phyloP scores from a whole-genome alignment of 2,113 vertebrate species.

The Bujurquina vittata region DNA sequence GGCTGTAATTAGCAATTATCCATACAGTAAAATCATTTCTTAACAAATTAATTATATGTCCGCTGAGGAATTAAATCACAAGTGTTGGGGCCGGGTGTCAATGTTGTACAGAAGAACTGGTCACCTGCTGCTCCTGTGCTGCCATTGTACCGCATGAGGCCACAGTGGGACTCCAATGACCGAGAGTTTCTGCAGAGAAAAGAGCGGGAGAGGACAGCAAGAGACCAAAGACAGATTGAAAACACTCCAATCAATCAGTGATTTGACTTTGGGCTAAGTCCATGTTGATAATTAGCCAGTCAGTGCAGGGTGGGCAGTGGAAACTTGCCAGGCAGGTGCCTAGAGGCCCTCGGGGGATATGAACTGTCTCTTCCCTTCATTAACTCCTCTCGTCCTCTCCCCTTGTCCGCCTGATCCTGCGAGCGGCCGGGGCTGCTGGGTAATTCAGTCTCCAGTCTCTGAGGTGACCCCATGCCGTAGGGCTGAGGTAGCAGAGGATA shows the following conservation, averaged over 20 bases:
- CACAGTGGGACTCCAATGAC: slow-evolving; percentile 43
- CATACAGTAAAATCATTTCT: slow-evolving; percentile 59
- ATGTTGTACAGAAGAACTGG: slow-evolving; percentile 36
- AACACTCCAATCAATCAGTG: slow-evolving; percentile 81
- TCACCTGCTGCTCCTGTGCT: slow-evolving; percentile 50
- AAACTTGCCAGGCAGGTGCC: slow-evolving; percentile 68
- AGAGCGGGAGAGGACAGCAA: slow-evolving; percentile 33
- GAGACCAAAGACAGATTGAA: slow-evolving; percentile 68
- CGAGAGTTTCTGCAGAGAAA: slow-evolving; percentile 27
- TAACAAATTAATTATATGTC: slow-evolving; percentile 69
- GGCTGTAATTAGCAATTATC: slow-evolving; percentile 74
- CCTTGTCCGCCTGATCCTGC: slow-evolving; percentile 81
- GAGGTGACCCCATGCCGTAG: slow-evolving; percentile 82
- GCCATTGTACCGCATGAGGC: slow-evolving; percentile 18
- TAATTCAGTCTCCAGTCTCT: slow-evolving; percentile 82
- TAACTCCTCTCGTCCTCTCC: slow-evolving; percentile 81
- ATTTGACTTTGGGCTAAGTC: slow-evolving; percentile 77
- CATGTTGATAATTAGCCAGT: slow-evolving; percentile 81
- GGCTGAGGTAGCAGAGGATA: slow-evolving; percentile 76
- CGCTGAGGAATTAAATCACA: slow-evolving; percentile 52
- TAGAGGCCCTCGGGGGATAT: slow-evolving; percentile 71
- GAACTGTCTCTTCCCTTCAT: slow-evolving; percentile 83
- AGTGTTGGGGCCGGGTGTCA: slow-evolving; percentile 53
- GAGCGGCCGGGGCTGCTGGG: slow-evolving; percentile 78
- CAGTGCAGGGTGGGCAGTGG: slow-evolving; percentile 59